phyloP scores from a whole-genome alignment of 2,113 vertebrate species.

The Rhabdomys dilectus region DNA sequence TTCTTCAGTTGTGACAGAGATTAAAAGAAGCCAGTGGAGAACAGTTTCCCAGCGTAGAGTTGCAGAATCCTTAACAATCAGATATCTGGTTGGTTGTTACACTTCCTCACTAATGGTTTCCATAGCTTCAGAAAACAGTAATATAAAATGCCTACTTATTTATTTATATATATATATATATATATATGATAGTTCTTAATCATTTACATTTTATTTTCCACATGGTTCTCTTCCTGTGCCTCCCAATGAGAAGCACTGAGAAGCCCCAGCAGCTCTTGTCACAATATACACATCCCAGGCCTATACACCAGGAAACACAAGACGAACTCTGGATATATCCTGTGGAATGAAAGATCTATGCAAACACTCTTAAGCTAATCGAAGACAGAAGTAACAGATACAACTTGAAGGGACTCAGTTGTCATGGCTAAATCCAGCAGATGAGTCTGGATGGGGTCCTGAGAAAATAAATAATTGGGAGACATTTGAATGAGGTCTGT shows the following conservation, averaged over 20 bases:
- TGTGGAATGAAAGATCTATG: neutral
- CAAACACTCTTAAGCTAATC: neutral
- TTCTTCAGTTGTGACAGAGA: neutral
- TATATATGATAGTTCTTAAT: neutral
- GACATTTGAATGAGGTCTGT: neutral
- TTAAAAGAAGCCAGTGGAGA: neutral
- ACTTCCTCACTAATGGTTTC: neutral
- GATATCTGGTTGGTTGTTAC: neutral
- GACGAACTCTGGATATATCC: neutral
- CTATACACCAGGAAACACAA: fast-evolving
- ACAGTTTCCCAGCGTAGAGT: neutral
- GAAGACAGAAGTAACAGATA: neutral
- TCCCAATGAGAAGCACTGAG: neutral
- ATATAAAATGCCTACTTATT: neutral
- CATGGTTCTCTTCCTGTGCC: neutral
- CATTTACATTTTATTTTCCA: neutral
- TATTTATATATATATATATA: neutral
- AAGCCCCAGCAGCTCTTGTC: neutral
- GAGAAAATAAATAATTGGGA: neutral
- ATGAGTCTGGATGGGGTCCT: neutral
- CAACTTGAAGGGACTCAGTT: neutral
- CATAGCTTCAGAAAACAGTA: neutral
- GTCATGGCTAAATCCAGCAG: neutral
- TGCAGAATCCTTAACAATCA: neutral
- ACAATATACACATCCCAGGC: neutral